Conservation (phyloP, 37 sponge, comb jelly and placozoan genomes). For the Beroe forskalii region DNA sequence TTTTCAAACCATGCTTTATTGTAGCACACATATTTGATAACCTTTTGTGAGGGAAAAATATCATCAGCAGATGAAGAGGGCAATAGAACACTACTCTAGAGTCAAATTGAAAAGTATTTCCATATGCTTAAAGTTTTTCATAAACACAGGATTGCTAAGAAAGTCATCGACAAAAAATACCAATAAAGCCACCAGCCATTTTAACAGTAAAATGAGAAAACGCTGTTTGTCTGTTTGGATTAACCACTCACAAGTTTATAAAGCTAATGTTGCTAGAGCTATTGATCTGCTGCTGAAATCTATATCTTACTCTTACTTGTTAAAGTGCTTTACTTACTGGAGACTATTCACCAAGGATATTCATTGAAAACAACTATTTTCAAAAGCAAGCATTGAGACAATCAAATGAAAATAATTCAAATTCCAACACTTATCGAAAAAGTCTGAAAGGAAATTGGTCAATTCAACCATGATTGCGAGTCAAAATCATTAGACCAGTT, state of each 20-base stretch:
- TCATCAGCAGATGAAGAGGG: constrained; percentile 22
- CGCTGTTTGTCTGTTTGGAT: neutral
- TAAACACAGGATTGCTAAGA: neutral
- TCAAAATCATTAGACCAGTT: too few species aligned
- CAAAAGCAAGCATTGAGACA: constrained; percentile 24
- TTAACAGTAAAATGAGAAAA: neutral
- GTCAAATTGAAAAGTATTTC: constrained; percentile 36
- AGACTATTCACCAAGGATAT: constrained; percentile 26
- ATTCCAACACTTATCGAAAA: too few species aligned
- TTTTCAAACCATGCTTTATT: constrained; percentile 48
- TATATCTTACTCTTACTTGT: constrained; percentile 35
- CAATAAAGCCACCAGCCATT: neutral
- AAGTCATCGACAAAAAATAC: neutral
- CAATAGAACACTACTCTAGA: neutral
- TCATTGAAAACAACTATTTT: constrained; percentile 63
- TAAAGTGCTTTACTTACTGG: constrained; percentile 12
- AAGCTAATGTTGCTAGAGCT: constrained; percentile 6
- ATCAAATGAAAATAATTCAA: neutral
- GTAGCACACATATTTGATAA: constrained; percentile 54
- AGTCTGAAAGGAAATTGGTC: too few species aligned
- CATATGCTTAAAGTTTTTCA: neutral
- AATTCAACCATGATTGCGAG: too few species aligned
- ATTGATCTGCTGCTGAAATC: constrained; percentile 7
- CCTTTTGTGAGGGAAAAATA: neutral
- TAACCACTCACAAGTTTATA: neutral